These are phyloP conservation scores for Neolamprologus falcicula DNA, from an alignment of 2,113 vertebrate species.

Conservation along the genomic window DNA sequence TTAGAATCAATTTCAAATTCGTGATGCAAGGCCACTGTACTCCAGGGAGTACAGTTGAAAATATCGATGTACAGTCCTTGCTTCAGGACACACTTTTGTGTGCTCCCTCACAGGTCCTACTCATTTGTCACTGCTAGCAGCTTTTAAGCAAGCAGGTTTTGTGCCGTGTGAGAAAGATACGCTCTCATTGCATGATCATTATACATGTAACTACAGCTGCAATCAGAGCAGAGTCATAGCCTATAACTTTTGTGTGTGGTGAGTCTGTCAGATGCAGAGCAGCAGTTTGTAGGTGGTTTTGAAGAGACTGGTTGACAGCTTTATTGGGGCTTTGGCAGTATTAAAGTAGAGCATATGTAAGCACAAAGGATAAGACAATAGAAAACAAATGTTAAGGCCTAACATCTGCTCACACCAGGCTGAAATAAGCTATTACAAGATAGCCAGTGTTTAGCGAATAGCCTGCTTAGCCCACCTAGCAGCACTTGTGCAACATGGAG, in stretches of 20 bases:
- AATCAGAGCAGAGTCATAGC: neutral
- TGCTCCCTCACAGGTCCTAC: neutral
- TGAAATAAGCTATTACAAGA: neutral
- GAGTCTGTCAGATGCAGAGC: neutral
- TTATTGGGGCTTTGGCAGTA: neutral
- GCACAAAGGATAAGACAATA: neutral
- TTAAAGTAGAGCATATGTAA: neutral
- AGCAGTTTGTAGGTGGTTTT: neutral
- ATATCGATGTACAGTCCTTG: constrained; percentile 2
- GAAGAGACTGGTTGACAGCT: neutral
- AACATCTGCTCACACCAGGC: neutral
- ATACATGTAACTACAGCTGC: neutral
- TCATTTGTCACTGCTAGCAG: neutral
- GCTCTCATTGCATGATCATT: neutral
- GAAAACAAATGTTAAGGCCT: neutral
- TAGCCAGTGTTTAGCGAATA: neutral
- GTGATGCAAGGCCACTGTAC: constrained; percentile 17
- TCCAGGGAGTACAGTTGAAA: neutral
- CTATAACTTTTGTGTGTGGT: neutral
- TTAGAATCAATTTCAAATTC: constrained; percentile 63
- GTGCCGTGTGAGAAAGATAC: neutral
- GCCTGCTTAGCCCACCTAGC: neutral
- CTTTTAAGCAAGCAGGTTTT: neutral
- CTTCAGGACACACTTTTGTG: neutral
- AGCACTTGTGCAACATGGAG: neutral